phyloP scores from a whole-genome alignment of 2,888 invertebrate species.

The Thereva unica region DNA sequence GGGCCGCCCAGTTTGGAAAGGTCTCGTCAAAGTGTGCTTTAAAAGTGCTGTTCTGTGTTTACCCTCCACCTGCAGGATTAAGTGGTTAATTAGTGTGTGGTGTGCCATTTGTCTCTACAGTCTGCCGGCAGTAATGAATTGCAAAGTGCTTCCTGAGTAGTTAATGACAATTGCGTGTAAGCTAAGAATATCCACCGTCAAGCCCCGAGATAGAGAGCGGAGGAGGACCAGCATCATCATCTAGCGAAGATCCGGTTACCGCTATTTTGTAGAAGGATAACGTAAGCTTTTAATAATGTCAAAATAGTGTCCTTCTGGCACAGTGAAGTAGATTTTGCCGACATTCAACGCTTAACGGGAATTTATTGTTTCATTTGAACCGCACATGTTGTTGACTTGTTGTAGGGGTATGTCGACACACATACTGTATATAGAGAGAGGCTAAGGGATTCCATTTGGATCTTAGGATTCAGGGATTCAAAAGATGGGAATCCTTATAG shows the following conservation, averaged over 20 bases:
- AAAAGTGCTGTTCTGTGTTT: constrained; percentile 22
- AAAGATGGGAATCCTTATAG: neutral
- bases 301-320: constrained; percentile 2
- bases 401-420: neutral
- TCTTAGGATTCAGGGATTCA: too few relatives aligned
- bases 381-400: neutral
- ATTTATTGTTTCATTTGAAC: constrained; percentile 19
- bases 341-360: neutral
- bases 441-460: too few relatives aligned
- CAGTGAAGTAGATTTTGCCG: constrained; percentile 1
- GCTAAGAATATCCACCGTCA: neutral
- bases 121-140: constrained; percentile 3
- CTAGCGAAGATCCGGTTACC: too few relatives aligned
- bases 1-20: neutral
- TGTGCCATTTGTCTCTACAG: constrained; percentile 8
- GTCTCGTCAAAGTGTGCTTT: constrained; percentile 4
- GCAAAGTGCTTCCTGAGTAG: constrained; percentile 19
- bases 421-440: too few relatives aligned
- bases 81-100: constrained; percentile 16
- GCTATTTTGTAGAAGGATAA: neutral
- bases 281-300: constrained; percentile 11
- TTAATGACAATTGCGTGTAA: constrained; percentile 18
- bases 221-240: neutral
- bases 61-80: constrained; percentile 10
- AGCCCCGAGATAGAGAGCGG: too few relatives aligned